Evolutionary conservation across 2,113 vertebrate genomes (phyloP), one percentile per base, ranked within the genome.

Genomic region (Pelecanoides urinatrix): DNA sequence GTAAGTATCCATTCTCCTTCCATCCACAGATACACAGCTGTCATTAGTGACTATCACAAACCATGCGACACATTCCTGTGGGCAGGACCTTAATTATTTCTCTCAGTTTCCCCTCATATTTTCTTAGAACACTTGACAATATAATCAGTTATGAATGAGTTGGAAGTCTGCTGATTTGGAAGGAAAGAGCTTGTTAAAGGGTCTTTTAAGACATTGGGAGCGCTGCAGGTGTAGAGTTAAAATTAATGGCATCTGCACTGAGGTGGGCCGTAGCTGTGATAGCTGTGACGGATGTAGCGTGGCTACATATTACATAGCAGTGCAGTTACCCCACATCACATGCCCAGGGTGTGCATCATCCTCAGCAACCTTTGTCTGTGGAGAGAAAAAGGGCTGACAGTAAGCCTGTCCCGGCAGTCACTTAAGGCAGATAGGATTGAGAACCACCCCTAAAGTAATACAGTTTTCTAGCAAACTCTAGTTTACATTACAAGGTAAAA

Each of bases 1-100:
- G 68, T 70, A 79, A 80, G 50, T 65, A 90, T 50, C 88, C 67
- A 6, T 90, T 91, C 68, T 85, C 34, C 27, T 94, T 95, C 80
- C 53, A 52, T 55, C 29, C 63, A 71, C 65, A 89, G 45, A 56
- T n/a, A 81, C 42, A 88, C 29, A 74, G 30, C 79, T 92, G 72
- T 36, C 47, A 42, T 83, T 85, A 95, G 73, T 67, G 80, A 74
- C 86, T 89, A 65, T 86, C 61, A 79, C 45, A 85, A 94, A 49
- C 25, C 7, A 16, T 6, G 27, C 0, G 0, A 63, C n/a, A 29
- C 0, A 0, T 92, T 90, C 61, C 47, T 0, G 4, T 67, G 79
- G 68, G 88, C 59, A 92, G 59, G 18, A 70, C 50, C 11, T 55
- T 77, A 62, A 90, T 94, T 90, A 82, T 73, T 93, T 95, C 71